Evolutionary conservation across 2,797 vertebrate species (phyloP), one percentile per base, ranked within the genome.

Genomic region (Numenius phaeopus): DNA sequence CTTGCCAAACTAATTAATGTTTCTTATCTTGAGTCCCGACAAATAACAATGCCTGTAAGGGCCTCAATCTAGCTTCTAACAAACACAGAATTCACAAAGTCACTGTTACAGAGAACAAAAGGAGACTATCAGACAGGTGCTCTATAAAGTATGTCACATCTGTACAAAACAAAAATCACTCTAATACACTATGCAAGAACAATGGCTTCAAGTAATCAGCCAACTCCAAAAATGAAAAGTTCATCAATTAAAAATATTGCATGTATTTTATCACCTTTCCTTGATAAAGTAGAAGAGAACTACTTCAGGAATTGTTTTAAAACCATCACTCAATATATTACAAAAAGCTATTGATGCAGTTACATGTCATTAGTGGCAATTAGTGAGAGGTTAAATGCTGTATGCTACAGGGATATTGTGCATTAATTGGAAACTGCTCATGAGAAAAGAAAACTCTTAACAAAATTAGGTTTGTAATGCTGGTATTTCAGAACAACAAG

Each of bases 341-440:
- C 46, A 92, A 84, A 80, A 90, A 95, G 39, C 54, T 77, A 65
- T 39, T 81, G 84, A 65, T 94, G 88, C 84, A 94, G 83, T 84
- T 93, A 70, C 26, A 46, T 83, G 64, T 66, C 89, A 78, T 96
- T 95, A 97, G 73, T 71, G 47, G 78, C 88, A 96, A 95, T 96
- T 95, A 96, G 82, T n/a, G 71, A 91, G 82, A 97, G 85, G 95
- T 93, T 94, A 97, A 96, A 92, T 81, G 64, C 67, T 87, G 65
- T 57, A 78, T 64, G 64, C 49, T 78, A 87, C 44, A 75, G 72
- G 40, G 70, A 91, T 67, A 73, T 10, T 42, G 29, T 69, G 59
- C 67, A 83, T 92, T 96, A 96, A 96, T 76, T 94, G 44, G 86
- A 93, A 96, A 89, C 34, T 20, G 46, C 16, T 92, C 54, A 70